Conservation (phyloP, 2,888 invertebrate species). For the Argynnis bischoffii region DNA sequence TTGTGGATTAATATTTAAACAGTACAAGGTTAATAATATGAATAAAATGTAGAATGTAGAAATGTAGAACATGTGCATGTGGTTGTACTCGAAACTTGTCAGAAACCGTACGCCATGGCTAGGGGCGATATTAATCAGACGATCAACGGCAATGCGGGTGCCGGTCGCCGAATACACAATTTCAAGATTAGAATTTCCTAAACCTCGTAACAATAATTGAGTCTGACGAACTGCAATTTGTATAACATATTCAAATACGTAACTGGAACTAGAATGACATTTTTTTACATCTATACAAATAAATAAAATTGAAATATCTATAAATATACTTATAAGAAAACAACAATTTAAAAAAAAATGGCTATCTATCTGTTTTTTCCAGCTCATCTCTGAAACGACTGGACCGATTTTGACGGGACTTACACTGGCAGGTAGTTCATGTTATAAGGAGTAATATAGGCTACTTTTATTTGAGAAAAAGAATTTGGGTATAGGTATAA, state of each 20-base stretch:
- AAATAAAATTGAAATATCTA: neutral
- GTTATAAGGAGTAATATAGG: too few species aligned
- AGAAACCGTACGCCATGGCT: conserved; percentile 57
- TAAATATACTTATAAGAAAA: too few species aligned
- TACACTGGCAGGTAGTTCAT: too few species aligned
- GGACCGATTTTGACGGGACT: too few species aligned
- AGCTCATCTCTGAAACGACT: too few species aligned
- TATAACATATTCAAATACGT: conserved; percentile 18
- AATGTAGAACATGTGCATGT: conserved; percentile 23
- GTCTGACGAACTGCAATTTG: conserved; percentile 55
- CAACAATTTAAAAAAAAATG: too few species aligned
- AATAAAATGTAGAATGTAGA: conserved; percentile 23
- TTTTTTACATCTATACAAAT: neutral
- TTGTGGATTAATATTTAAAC: too few species aligned
- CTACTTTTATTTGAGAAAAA: too few species aligned
- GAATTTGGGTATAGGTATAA: too few species aligned
- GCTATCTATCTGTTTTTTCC: too few species aligned
- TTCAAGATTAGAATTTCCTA: conserved; percentile 68
- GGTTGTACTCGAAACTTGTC: conserved; percentile 56
- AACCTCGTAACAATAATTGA: conserved; percentile 68
- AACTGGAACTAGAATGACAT: neutral
- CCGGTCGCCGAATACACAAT: conserved; percentile 55
- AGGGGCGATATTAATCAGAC: conserved; percentile 72
- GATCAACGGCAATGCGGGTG: conserved; percentile 67
- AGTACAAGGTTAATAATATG: neutral